Conservation (phyloP, 1,140 invertebrate genomes). For the Magallana angulata region DNA sequence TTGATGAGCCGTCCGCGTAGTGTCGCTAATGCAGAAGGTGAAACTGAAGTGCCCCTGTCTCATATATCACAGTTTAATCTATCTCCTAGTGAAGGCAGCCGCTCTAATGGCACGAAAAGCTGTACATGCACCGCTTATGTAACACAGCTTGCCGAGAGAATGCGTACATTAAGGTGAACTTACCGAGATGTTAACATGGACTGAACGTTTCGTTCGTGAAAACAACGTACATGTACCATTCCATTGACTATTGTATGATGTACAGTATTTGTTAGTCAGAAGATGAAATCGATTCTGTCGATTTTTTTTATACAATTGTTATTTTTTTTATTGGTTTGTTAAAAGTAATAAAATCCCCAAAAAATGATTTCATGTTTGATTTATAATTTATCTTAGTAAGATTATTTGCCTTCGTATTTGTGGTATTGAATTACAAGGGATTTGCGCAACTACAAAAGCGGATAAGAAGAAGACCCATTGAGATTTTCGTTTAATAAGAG, state of each 20-base stretch:
- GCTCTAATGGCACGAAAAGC: neutral
- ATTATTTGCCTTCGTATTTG: neutral
- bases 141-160: constrained; percentile 9
- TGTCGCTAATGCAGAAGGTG: constrained; percentile 32
- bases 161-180: neutral
- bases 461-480: too few species aligned
- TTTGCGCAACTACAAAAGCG: too few species aligned
- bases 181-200: too few species aligned
- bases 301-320: neutral
- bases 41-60: constrained; percentile 3
- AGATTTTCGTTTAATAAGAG: too few species aligned
- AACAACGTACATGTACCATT: neutral
- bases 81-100: neutral
- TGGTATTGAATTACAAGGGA: too few species aligned
- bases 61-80: constrained; percentile 2
- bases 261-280: neutral
- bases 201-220: neutral
- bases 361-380: too few species aligned
- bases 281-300: neutral
- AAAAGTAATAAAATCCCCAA: too few species aligned
- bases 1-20: neutral
- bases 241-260: neutral
- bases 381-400: neutral
- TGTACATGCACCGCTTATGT: constrained; percentile 23
- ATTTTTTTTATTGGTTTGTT: neutral